Percentiles rank a stretch among this genome's conserved stretches.
Evolutionary conservation across 2,113 vertebrate genomes (phyloP).

Genomic region (Tetrax tetrax): DNA sequence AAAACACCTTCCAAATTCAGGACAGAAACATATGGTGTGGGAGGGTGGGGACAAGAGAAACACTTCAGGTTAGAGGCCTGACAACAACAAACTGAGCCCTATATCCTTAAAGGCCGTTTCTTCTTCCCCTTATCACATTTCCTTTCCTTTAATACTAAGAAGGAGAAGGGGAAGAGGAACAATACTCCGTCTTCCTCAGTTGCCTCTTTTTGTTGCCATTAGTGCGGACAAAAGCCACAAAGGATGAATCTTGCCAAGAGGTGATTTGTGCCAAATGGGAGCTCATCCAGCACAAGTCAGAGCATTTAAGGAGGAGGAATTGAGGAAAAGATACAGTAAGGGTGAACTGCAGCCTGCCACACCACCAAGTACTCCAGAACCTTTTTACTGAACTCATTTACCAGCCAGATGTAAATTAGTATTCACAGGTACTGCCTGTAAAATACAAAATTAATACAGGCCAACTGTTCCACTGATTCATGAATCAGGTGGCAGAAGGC

Average conservation of each 20-base stretch:
- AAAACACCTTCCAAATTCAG: background rate
- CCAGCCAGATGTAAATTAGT: background rate
- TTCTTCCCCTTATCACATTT: background rate
- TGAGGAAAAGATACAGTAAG: background rate
- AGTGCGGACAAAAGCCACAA: background rate
- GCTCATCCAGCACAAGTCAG: background rate
- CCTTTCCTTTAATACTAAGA: background rate
- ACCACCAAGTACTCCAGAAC: background rate
- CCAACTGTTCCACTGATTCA: background rate
- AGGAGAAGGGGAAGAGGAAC: background rate
- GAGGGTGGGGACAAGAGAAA: background rate
- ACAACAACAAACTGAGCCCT: background rate
- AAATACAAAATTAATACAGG: background rate
- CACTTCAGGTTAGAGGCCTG: background rate
- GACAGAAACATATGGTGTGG: accelerated
- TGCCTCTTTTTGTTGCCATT: background rate
- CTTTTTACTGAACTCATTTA: background rate
- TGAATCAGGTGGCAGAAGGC: background rate
- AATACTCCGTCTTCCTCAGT: background rate
- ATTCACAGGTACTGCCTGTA: accelerated
- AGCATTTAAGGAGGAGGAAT: background rate
- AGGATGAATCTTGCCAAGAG: background rate
- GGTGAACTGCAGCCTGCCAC: background rate
- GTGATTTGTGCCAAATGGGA: background rate
- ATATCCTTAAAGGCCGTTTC: background rate